These are phyloP conservation scores for Darevskia nairensis DNA, from an alignment of 2,797 vertebrate species.

Conservation along the genomic window DNA sequence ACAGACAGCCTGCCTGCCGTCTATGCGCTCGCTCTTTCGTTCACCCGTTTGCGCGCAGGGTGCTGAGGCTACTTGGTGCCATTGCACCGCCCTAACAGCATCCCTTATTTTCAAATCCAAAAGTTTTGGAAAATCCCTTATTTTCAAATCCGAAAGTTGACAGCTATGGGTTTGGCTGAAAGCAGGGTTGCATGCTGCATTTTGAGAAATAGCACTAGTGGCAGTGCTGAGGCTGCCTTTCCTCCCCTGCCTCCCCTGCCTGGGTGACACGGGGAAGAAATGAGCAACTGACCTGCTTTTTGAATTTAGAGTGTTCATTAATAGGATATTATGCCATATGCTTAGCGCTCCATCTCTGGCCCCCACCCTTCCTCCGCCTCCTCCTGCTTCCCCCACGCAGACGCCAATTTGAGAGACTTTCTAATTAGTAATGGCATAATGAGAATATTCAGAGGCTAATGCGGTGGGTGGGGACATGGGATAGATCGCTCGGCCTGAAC, in stretches of 20 bases:
- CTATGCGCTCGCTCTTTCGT: too few relatives aligned
- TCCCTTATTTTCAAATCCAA: too few relatives aligned
- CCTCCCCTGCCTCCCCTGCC: conserved; percentile 72
- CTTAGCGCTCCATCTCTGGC: conserved; percentile 92
- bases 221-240: not conserved
- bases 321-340: conserved; percentile 99
- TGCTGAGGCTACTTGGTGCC: too few relatives aligned
- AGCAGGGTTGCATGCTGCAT: conserved; percentile 73
- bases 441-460: conserved; percentile 95
- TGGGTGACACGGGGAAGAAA: conserved; percentile 92
- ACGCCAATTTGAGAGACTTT: conserved; percentile 96
- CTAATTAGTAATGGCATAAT: conserved; percentile 99
- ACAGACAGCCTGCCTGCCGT: too few relatives aligned
- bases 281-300: conserved; percentile 98
- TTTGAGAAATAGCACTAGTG: conserved; percentile 68
- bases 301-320: conserved; percentile 99
- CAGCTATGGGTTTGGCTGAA: conserved; percentile 68
- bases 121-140: too few relatives aligned
- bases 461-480: conserved; percentile 86
- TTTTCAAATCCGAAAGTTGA: too few relatives aligned
- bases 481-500: conserved; percentile 82
- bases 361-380: conserved; percentile 83
- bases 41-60: too few relatives aligned
- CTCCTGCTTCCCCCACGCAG: conserved; percentile 87
- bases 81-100: too few relatives aligned